A percentile compares a stretch with the other conserved stretches of the same genome.
These are phyloP conservation scores for Drosophila burlai DNA, from an alignment of 1,140 invertebrate species.

Conservation along the genomic window DNA sequence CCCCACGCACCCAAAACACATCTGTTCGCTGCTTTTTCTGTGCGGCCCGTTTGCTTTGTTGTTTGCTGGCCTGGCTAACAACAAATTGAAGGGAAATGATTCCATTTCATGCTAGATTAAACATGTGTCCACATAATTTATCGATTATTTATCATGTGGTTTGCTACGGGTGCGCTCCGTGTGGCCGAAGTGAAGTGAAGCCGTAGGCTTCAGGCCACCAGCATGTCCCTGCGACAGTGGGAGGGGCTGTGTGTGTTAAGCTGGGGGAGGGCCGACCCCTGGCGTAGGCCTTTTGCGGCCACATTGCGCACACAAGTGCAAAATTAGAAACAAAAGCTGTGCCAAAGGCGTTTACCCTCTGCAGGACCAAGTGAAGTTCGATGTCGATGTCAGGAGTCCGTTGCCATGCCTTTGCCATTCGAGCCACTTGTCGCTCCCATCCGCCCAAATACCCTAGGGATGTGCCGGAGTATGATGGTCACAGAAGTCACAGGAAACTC, in stretches of 20 bases:
- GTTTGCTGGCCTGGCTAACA: conserved; percentile 66
- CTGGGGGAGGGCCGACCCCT: background rate
- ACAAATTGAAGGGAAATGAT: conserved; percentile 85
- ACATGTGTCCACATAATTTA: conserved; percentile 85
- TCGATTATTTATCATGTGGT: conserved; percentile 85
- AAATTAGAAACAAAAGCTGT: conserved; percentile 79
- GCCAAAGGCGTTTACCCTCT: conserved; percentile 64
- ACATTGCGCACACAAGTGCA: conserved; percentile 79
- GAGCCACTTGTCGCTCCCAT: conserved; percentile 35
- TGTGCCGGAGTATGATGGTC: conserved; percentile 3
- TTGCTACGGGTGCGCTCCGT: conserved; percentile 52
- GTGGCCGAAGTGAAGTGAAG: conserved; percentile 65
- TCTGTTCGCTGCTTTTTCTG: conserved; percentile 58
- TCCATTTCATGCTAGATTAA: conserved; percentile 85
- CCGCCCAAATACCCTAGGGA: conserved; percentile 6
- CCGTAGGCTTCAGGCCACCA: conserved; percentile 46
- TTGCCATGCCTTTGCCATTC: conserved; percentile 29
- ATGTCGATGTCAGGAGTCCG: conserved; percentile 20
- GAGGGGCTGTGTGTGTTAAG: background rate
- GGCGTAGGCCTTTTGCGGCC: conserved; percentile 63
- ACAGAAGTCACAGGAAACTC: conserved; percentile 14
- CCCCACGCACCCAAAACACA: conserved; percentile 48
- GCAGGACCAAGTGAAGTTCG: conserved; percentile 38
- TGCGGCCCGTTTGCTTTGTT: conserved; percentile 49
- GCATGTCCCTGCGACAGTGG: conserved; percentile 11